These are phyloP conservation scores for Sarcophilus harrisii DNA, from an alignment of 2,797 vertebrate genomes.

Conservation along the genomic window DNA sequence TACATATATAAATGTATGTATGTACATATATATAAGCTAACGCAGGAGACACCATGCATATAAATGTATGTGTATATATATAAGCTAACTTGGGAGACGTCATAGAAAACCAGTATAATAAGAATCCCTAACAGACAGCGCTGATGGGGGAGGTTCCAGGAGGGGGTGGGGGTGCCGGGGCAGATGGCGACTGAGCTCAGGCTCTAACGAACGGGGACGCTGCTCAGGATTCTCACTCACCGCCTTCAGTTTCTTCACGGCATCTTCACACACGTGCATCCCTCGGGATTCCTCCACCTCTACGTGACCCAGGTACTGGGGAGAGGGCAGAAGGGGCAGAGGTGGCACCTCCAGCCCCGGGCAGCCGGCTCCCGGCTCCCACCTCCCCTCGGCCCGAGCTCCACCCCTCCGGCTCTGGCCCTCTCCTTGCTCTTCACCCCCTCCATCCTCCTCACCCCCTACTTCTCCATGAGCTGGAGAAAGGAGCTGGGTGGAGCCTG, in stretches of 20 bases:
- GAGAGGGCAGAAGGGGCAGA: neutral
- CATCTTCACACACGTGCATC: slow-evolving; percentile 96
- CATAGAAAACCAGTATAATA: neutral
- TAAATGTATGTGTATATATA: too few species aligned
- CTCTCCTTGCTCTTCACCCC: neutral
- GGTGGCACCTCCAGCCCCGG: neutral
- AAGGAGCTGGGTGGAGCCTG: neutral
- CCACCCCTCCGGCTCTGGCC: neutral
- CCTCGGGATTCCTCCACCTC: slow-evolving; percentile 96
- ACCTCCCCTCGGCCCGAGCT: neutral
- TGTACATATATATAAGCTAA: too few species aligned
- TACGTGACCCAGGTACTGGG: slow-evolving; percentile 92
- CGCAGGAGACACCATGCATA: too few species aligned
- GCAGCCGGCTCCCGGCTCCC: fast-evolving
- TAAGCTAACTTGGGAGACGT: too few species aligned
- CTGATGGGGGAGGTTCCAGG: neutral
- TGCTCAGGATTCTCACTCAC: slow-evolving; percentile 83
- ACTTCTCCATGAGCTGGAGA: neutral
- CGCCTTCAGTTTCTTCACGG: slow-evolving; percentile 94
- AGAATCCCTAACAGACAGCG: neutral
- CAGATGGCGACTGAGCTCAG: slow-evolving; percentile 14
- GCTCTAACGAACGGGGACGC: neutral
- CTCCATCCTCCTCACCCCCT: neutral
- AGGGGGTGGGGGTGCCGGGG: neutral
- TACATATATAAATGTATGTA: too few species aligned